Conservation (phyloP, 2,797 vertebrate species). For the Capromys pilorides region DNA sequence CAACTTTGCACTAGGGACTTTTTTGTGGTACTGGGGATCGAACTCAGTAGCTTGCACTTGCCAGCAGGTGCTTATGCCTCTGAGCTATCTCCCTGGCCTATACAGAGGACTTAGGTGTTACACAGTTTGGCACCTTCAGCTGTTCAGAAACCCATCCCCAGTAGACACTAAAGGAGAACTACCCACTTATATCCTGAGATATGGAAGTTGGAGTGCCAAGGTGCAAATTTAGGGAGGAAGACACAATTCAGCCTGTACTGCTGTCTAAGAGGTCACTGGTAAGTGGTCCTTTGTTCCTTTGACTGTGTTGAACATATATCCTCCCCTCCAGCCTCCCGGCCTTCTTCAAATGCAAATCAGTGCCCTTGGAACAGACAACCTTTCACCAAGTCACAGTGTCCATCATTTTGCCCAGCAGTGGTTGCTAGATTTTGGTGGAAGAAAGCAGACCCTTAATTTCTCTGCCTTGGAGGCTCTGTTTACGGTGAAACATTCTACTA, state of each 20-base stretch:
- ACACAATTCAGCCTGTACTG: not conserved
- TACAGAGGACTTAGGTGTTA: too few species aligned
- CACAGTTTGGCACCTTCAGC: not conserved
- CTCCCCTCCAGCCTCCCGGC: accelerated
- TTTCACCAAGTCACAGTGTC: not conserved
- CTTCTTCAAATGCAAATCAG: not conserved
- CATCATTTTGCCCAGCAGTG: not conserved
- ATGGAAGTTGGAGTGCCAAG: not conserved
- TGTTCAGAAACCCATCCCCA: not conserved
- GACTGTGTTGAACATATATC: not conserved
- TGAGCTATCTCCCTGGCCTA: too few species aligned
- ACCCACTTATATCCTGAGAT: not conserved
- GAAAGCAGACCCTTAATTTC: not conserved
- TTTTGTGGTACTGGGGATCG: too few species aligned
- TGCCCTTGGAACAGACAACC: not conserved
- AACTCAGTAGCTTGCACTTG: too few species aligned
- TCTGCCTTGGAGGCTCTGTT: not conserved
- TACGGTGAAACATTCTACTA: not conserved
- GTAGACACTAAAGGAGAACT: not conserved
- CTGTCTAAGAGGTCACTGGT: not conserved
- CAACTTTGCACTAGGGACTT: too few species aligned
- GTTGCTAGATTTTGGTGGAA: not conserved
- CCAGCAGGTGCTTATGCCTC: too few species aligned
- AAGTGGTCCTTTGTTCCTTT: not conserved
- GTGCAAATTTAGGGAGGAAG: not conserved